Percentiles rank a stretch among this genome's conserved stretches.
Conservation (phyloP, 2,888 invertebrate genomes). For the Phyto melanocephala region DNA sequence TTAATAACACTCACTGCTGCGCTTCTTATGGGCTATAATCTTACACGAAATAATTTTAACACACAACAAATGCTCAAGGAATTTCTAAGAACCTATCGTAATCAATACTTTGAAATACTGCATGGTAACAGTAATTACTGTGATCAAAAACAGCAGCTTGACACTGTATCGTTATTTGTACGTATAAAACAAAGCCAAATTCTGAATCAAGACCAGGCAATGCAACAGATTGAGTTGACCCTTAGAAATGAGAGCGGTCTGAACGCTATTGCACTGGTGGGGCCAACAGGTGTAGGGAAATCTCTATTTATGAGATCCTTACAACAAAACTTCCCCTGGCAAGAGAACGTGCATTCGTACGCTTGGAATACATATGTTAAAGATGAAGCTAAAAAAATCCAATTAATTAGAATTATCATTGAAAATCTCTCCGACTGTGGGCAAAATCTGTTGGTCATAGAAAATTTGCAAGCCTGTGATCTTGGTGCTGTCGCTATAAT, state of each 20-base stretch:
- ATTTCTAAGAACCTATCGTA: slow-evolving; percentile 66
- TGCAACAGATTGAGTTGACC: slow-evolving; percentile 69
- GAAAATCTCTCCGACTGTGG: slow-evolving; percentile 72
- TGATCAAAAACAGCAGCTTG: slow-evolving; percentile 57
- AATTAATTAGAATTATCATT: slow-evolving; percentile 59
- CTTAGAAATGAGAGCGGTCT: slow-evolving; percentile 67
- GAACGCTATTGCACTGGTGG: slow-evolving; percentile 72
- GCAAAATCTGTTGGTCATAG: slow-evolving; percentile 75
- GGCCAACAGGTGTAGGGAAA: slow-evolving; percentile 75
- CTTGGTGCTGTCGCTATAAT: slow-evolving; percentile 67
- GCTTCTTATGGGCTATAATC: slow-evolving; percentile 52
- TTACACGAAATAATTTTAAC: slow-evolving; percentile 48
- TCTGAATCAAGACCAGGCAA: slow-evolving; percentile 69
- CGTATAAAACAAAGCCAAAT: slow-evolving; percentile 64
- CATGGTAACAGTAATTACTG: slow-evolving; percentile 74
- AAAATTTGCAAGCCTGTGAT: slow-evolving; percentile 71
- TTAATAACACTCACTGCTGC: slow-evolving; percentile 38
- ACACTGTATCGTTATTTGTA: slow-evolving; percentile 65
- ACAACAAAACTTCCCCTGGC: slow-evolving; percentile 73
- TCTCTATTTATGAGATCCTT: slow-evolving; percentile 71
- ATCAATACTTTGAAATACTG: slow-evolving; percentile 73
- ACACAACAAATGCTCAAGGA: slow-evolving; percentile 49
- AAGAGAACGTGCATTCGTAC: slow-evolving; percentile 72
- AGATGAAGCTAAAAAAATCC: slow-evolving; percentile 52
- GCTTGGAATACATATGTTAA: slow-evolving; percentile 70